Evolutionary conservation across 2,113 vertebrate genomes (phyloP).

Genomic region (Paramisgurnus dabryanus): DNA sequence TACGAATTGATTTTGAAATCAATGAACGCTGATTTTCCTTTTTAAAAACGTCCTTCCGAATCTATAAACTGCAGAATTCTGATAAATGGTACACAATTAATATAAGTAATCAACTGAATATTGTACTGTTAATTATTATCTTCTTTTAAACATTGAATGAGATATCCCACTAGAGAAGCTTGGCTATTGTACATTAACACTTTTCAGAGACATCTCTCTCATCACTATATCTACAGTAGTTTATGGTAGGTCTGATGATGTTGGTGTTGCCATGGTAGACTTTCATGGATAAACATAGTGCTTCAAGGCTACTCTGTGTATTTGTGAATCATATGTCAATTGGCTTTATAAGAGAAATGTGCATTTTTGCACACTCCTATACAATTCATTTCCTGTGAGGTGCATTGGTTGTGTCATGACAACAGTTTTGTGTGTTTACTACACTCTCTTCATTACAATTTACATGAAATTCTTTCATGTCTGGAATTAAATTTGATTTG

Average conservation of each 20-base stretch:
- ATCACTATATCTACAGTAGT: background rate
- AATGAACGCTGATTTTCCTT: background rate
- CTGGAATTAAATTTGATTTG: background rate
- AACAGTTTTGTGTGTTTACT: background rate
- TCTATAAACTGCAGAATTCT: no score
- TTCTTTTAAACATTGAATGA: background rate
- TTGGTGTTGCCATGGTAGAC: constrained; percentile 67
- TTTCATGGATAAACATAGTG: constrained; percentile 33
- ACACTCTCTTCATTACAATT: background rate
- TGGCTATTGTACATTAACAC: constrained; percentile 1
- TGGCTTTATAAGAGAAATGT: constrained; percentile 36
- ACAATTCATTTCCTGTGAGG: background rate
- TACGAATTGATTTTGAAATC: background rate
- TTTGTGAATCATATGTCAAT: constrained; percentile 39
- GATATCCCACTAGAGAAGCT: background rate
- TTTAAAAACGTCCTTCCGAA: background rate
- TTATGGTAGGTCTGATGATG: constrained; percentile 8
- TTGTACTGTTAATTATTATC: no score
- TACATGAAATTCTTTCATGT: background rate
- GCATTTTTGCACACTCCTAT: background rate
- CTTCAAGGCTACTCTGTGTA: constrained; percentile 39
- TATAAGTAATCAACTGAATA: no score
- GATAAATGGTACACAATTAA: no score
- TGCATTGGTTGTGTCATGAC: background rate
- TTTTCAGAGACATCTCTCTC: constrained; percentile 21